Conservation (phyloP, 2,797 vertebrate genomes). For the Myioborus melanocephalus region DNA sequence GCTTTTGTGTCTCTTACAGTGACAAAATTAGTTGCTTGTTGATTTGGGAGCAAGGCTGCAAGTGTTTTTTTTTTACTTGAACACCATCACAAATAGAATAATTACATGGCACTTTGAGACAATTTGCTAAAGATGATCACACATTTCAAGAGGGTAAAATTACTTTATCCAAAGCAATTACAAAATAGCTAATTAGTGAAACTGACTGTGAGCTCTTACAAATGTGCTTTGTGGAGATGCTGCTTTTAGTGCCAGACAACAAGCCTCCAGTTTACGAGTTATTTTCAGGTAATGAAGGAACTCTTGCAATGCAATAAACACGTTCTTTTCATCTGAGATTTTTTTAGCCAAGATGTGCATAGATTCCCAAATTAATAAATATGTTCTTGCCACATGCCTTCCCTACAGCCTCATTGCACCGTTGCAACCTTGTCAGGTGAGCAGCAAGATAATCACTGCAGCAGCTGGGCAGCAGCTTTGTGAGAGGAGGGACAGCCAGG, state of each 20-base stretch:
- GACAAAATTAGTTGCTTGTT: slow-evolving; percentile 21
- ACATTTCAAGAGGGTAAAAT: slow-evolving; percentile 62
- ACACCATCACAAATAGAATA: slow-evolving; percentile 53
- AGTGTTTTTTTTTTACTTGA: slow-evolving; percentile 17
- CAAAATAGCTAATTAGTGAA: slow-evolving; percentile 70
- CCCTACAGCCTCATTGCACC: neutral
- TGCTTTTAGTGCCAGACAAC: slow-evolving; percentile 33
- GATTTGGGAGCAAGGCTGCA: slow-evolving; percentile 34
- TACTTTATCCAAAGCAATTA: slow-evolving; percentile 68
- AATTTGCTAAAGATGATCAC: slow-evolving; percentile 58
- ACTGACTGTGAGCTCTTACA: slow-evolving; percentile 57
- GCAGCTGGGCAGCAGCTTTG: slow-evolving; percentile 17
- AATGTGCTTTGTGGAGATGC: slow-evolving; percentile 62
- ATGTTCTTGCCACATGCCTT: neutral
- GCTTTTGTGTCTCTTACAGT: neutral
- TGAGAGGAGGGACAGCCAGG: neutral
- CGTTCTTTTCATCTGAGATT: neutral
- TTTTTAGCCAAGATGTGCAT: neutral
- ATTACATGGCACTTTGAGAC: slow-evolving; percentile 67
- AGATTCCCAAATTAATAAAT: neutral
- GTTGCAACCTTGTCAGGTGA: neutral
- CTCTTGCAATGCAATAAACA: neutral
- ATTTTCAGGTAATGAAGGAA: slow-evolving; percentile 55
- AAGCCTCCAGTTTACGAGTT: slow-evolving; percentile 43
- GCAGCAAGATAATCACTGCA: slow-evolving; percentile 4